A percentile compares a stretch with the other conserved stretches of the same genome.
phyloP scores from a whole-genome alignment of 1,140 invertebrate genomes.

The Procambarus clarkii region DNA sequence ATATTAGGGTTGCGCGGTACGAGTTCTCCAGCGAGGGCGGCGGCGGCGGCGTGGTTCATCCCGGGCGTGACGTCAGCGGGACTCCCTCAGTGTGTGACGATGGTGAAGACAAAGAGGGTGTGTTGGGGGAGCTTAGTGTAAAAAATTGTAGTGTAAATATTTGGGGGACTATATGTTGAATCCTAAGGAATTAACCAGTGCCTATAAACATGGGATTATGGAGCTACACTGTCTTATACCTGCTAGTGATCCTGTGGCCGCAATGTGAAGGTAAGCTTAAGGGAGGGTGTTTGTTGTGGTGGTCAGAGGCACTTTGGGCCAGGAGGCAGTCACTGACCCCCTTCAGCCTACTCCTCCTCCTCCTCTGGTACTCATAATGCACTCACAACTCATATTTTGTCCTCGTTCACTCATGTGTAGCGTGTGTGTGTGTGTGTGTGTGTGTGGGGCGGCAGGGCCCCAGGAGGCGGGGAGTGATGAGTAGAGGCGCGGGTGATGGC shows the following conservation, averaged over 20 bases:
- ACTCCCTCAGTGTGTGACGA: constrained; percentile 65
- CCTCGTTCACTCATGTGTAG: no score
- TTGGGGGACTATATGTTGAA: constrained; percentile 71
- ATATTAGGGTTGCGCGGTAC: no score
- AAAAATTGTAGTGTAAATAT: constrained; percentile 69
- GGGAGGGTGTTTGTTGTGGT: constrained; percentile 6
- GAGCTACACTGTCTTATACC: constrained; percentile 60
- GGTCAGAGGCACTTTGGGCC: background rate
- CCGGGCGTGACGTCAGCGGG: constrained; percentile 38
- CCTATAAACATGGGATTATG: constrained; percentile 72
- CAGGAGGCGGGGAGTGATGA: no score
- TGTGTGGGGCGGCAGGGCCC: no score
- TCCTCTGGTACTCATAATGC: no score
- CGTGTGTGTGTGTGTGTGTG: no score
- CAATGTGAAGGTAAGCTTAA: constrained; percentile 64
- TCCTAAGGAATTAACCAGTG: constrained; percentile 70
- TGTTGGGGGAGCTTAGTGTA: constrained; percentile 54
- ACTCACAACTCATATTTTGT: no score
- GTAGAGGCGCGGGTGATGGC: no score
- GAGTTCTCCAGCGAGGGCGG: no score
- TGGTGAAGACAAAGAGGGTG: constrained; percentile 65
- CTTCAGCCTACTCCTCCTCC: background rate
- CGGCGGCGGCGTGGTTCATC: constrained; percentile 25
- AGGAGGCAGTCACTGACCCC: background rate
- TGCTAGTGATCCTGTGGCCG: constrained; percentile 64